A percentile compares a stretch with the other conserved stretches of the same genome.
Evolutionary conservation across 2,797 vertebrate species (phyloP).

Genomic region (Rhadinocentrus ornatus): DNA sequence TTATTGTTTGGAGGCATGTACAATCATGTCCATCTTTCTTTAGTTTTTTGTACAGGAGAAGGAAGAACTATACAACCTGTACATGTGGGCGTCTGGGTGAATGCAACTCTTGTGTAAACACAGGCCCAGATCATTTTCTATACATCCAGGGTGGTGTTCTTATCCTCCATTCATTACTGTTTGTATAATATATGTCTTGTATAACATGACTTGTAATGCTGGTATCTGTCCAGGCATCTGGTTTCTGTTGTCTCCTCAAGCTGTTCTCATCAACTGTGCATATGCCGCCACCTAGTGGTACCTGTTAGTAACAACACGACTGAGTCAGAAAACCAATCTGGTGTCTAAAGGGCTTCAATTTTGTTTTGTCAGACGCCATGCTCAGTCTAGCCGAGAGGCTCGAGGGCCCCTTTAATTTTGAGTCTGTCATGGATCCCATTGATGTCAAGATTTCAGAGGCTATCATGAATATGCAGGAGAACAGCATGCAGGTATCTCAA

Average conservation of each 20-base stretch:
- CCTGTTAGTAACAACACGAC: conserved; percentile 1
- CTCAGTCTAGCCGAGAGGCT: conserved; percentile 91
- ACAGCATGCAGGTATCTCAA: conserved; percentile 96
- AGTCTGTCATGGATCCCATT: conserved; percentile 95
- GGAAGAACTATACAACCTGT: conserved; percentile 24
- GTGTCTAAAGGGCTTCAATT: neutral
- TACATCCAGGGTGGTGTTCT: conserved; percentile 16
- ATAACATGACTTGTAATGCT: conserved; percentile 26
- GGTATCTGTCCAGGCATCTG: conserved; percentile 19
- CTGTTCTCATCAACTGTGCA: neutral
- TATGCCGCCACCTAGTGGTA: conserved; percentile 74
- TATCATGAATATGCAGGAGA: conserved; percentile 99
- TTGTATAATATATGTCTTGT: conserved; percentile 8
- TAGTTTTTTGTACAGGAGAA: conserved; percentile 28
- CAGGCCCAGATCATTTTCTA: conserved; percentile 36
- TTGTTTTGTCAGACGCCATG: conserved; percentile 88
- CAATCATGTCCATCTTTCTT: conserved; percentile 51
- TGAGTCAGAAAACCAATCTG: neutral
- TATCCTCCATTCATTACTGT: neutral
- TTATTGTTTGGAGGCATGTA: conserved; percentile 42
- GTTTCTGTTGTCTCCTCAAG: conserved; percentile 42
- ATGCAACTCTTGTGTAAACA: conserved; percentile 56
- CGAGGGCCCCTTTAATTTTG: conserved; percentile 97
- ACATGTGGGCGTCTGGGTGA: conserved; percentile 39
- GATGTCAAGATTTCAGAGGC: conserved; percentile 98